A percentile compares a stretch with the other conserved stretches of the same genome.
These are phyloP conservation scores for Ceratina calcarata DNA, from an alignment of 1,140 invertebrate species.

Conservation along the genomic window DNA sequence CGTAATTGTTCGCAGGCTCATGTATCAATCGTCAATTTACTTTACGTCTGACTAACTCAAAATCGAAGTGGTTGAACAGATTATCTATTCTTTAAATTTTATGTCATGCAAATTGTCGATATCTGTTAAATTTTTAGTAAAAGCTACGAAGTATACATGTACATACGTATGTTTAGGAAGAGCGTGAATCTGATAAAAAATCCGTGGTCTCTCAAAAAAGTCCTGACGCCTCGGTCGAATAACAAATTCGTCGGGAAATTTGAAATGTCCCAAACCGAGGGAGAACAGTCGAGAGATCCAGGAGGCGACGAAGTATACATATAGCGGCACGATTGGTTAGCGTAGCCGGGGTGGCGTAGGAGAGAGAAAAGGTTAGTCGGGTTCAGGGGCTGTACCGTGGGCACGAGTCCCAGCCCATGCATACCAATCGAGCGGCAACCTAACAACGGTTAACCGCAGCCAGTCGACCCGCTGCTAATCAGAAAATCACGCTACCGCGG, in stretches of 20 bases:
- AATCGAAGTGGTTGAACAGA: too few relatives aligned
- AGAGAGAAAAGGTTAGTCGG: constrained; percentile 57
- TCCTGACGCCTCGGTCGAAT: too few relatives aligned
- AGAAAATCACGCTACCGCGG: constrained; percentile 78
- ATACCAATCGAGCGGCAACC: constrained; percentile 78
- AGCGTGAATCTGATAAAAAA: too few relatives aligned
- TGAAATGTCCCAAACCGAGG: background rate
- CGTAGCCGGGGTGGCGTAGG: constrained; percentile 33
- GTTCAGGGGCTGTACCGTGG: constrained; percentile 51
- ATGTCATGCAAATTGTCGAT: too few relatives aligned
- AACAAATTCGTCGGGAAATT: background rate
- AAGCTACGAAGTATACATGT: too few relatives aligned
- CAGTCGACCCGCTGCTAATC: constrained; percentile 79
- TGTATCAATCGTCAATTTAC: background rate
- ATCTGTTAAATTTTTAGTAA: too few relatives aligned
- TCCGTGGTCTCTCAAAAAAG: too few relatives aligned
- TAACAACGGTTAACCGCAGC: constrained; percentile 80
- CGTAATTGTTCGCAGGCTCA: background rate
- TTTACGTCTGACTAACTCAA: background rate
- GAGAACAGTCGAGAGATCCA: background rate
- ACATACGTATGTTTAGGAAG: too few relatives aligned
- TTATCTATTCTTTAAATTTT: too few relatives aligned
- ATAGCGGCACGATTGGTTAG: background rate
- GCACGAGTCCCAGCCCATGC: constrained; percentile 79
- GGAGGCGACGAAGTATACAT: background rate